phyloP scores from a whole-genome alignment of 1,140 invertebrate species.

The Paraescarpia echinospica region DNA sequence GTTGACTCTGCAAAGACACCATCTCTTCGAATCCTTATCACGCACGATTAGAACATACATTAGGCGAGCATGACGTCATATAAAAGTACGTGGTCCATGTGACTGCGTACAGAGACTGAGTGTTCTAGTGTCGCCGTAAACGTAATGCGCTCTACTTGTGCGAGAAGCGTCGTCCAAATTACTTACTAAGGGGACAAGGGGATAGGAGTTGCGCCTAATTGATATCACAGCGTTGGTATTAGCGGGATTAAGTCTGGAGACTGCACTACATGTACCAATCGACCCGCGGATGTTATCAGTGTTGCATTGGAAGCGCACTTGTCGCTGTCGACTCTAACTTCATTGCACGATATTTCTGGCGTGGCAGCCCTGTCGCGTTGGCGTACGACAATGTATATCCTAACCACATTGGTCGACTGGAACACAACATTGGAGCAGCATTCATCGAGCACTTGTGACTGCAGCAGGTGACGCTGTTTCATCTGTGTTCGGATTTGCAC shows the following conservation, averaged over 20 bases:
- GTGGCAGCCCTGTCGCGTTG: not conserved
- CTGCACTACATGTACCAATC: not conserved
- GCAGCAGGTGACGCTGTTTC: not conserved
- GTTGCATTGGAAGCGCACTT: not conserved
- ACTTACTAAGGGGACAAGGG: no score
- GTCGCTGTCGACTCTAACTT: not conserved
- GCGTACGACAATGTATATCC: not conserved
- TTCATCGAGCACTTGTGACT: not conserved
- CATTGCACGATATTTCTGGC: not conserved
- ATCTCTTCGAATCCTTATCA: not conserved
- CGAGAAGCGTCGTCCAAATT: not conserved
- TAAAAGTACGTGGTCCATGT: not conserved
- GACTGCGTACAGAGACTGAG: not conserved
- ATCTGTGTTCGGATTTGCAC: not conserved
- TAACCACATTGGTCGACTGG: not conserved
- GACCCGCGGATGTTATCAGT: not conserved
- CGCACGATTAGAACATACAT: not conserved
- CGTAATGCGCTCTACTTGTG: not conserved
- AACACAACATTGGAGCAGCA: no score
- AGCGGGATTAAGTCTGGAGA: not conserved
- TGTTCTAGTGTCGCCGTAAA: not conserved
- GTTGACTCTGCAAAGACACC: not conserved
- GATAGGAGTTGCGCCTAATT: not conserved
- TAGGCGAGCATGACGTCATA: not conserved
- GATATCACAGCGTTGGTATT: not conserved